These are phyloP conservation scores for Rhinogobius similis DNA, from an alignment of 2,113 vertebrate genomes.

Conservation along the genomic window DNA sequence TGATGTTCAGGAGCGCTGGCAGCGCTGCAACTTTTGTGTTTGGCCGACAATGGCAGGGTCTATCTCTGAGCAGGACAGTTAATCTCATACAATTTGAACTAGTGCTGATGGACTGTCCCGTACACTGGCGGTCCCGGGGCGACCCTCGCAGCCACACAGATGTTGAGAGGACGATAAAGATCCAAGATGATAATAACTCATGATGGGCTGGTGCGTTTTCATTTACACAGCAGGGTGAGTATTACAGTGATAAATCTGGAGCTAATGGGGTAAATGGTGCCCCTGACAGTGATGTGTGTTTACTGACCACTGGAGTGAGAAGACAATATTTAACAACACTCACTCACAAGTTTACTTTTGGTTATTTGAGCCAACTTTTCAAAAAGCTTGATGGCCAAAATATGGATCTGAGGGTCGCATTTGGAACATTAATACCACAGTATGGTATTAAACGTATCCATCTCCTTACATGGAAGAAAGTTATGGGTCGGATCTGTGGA, in stretches of 20 bases:
- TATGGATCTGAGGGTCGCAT: no score
- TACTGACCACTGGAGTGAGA: constrained; percentile 42
- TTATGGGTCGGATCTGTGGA: no score
- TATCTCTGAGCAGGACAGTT: constrained; percentile 41
- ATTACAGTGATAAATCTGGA: constrained; percentile 57
- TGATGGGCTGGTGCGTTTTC: constrained; percentile 59
- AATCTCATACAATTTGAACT: constrained; percentile 39
- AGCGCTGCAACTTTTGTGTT: constrained; percentile 30
- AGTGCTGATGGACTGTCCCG: constrained; percentile 53
- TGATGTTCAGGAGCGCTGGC: constrained; percentile 35
- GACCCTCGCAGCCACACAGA: constrained; percentile 49
- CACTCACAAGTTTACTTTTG: no score
- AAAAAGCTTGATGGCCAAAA: no score
- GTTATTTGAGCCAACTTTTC: no score
- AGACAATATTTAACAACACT: constrained; percentile 33
- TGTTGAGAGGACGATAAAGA: constrained; percentile 43
- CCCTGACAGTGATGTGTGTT: constrained; percentile 37
- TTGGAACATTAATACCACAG: no score
- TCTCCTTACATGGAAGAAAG: no score
- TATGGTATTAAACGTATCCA: no score
- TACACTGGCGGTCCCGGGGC: constrained; percentile 34
- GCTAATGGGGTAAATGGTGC: constrained; percentile 52
- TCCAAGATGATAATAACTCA: constrained; percentile 57
- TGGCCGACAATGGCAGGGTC: constrained; percentile 28
- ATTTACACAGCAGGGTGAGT: constrained; percentile 51